Evolutionary conservation across 53 echinoderm and acorn worm genomes (phyloP).

Genomic region (Paelopatides confundens): DNA sequence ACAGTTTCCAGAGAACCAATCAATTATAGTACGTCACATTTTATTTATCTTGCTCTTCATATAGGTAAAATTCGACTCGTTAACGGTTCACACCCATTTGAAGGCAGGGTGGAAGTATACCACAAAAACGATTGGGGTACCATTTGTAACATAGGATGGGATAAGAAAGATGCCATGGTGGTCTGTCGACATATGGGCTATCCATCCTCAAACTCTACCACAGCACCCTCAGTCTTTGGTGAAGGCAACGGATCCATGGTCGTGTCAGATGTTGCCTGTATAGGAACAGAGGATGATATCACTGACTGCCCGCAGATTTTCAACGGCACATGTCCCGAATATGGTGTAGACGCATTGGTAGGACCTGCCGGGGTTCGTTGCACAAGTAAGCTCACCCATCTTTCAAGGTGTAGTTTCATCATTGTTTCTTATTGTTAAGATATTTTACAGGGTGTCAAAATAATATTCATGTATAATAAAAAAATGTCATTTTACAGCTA

Average conservation of each 20-base stretch:
- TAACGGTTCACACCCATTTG: conserved; percentile 38
- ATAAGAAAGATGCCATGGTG: conserved; percentile 48
- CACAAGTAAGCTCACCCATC: conserved; percentile 66
- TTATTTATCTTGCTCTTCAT: too few species aligned
- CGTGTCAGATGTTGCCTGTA: conserved; percentile 28
- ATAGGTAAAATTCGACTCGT: conserved; percentile 66
- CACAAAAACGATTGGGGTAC: conserved; percentile 47
- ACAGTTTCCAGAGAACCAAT: too few species aligned
- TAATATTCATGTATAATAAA: too few species aligned
- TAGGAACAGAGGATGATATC: conserved; percentile 24
- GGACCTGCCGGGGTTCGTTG: conserved; percentile 36
- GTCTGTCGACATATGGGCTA: conserved; percentile 63
- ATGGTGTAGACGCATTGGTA: neutral
- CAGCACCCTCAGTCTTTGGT: conserved; percentile 9
- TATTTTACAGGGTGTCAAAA: neutral
- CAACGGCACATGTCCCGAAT: neutral
- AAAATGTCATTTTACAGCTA: too few species aligned
- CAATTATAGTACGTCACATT: too few species aligned
- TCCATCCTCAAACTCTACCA: conserved; percentile 54
- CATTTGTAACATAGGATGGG: conserved; percentile 66
- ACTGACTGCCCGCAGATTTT: conserved; percentile 8
- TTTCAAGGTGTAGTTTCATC: too few species aligned
- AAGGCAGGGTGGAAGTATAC: conserved; percentile 66
- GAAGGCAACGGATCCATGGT: neutral
- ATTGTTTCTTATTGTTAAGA: neutral